Evolutionary conservation across 1,140 invertebrate species (phyloP).

Genomic region (Argopecten irradians): DNA sequence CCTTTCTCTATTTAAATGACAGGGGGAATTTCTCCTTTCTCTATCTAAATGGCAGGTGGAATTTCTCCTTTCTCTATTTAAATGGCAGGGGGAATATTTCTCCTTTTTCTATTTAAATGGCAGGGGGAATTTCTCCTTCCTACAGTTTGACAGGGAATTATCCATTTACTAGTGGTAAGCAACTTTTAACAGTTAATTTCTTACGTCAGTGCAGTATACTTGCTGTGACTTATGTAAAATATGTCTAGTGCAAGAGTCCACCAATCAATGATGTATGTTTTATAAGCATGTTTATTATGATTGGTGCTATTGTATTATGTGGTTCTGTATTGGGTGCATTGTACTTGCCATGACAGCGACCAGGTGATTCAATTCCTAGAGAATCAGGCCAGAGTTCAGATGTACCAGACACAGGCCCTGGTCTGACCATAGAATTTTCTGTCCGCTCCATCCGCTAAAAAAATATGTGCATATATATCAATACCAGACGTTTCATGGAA

Average conservation of each 20-base stretch:
- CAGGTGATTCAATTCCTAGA: no score
- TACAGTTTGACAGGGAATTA: not conserved
- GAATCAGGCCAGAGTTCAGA: no score
- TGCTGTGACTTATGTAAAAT: not conserved
- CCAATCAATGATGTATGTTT: not conserved
- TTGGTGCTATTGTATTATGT: not conserved
- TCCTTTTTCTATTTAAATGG: not conserved
- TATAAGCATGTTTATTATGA: not conserved
- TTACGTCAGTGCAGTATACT: not conserved
- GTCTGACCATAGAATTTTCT: no score
- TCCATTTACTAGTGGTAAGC: not conserved
- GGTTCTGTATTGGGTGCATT: not conserved
- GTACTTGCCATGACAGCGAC: not conserved
- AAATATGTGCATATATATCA: no score
- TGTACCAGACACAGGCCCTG: no score
- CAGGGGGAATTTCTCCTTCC: no score
- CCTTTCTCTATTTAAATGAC: no score
- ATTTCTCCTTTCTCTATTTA: not conserved
- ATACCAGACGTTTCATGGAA: not conserved
- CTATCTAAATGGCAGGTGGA: no score
- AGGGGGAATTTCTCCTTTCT: no score
- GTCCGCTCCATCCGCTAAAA: no score
- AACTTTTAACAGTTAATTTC: not conserved
- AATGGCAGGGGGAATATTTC: no score
- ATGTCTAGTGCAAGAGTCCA: not conserved